phyloP scores from a whole-genome alignment of 1,140 invertebrate genomes.

The Drosophila pseudoananassae region DNA sequence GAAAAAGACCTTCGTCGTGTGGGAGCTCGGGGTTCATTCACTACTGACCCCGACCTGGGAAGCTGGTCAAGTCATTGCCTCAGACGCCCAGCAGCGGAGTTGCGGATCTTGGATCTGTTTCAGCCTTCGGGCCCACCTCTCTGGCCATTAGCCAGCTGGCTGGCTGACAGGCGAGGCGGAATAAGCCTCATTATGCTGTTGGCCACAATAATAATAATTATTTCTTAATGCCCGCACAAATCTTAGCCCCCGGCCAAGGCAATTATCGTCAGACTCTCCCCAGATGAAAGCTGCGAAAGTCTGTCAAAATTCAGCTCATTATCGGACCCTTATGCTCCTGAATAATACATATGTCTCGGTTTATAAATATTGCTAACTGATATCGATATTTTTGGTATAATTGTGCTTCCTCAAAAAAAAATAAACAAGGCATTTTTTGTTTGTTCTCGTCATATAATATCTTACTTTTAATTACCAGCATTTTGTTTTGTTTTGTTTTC shows the following conservation, averaged over 20 bases:
- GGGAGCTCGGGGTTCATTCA: conserved; percentile 23
- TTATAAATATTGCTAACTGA: conserved; percentile 17
- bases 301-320: conserved; percentile 8
- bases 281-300: conserved; percentile 9
- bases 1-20: conserved; percentile 23
- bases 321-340: conserved; percentile 2
- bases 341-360: conserved; percentile 13
- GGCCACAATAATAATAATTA: conserved; percentile 33
- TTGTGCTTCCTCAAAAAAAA: conserved; percentile 46
- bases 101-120: conserved; percentile 32
- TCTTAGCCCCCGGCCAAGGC: conserved; percentile 30
- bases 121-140: conserved; percentile 39
- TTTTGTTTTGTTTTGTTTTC: conserved; percentile 36
- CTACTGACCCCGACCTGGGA: conserved; percentile 50
- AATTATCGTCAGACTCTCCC: conserved; percentile 27
- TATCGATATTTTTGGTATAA: conserved; percentile 20
- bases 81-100: conserved; percentile 36
- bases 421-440: conserved; percentile 16
- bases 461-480: conserved; percentile 54
- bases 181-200: conserved; percentile 44
- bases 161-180: conserved; percentile 27
- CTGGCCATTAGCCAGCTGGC: conserved; percentile 42
- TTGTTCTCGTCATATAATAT: conserved; percentile 48
- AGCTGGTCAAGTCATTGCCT: conserved; percentile 41
- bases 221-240: conserved; percentile 33